phyloP scores from a whole-genome alignment of 2,797 vertebrate genomes.

The Typhlichthys eigenmanni region DNA sequence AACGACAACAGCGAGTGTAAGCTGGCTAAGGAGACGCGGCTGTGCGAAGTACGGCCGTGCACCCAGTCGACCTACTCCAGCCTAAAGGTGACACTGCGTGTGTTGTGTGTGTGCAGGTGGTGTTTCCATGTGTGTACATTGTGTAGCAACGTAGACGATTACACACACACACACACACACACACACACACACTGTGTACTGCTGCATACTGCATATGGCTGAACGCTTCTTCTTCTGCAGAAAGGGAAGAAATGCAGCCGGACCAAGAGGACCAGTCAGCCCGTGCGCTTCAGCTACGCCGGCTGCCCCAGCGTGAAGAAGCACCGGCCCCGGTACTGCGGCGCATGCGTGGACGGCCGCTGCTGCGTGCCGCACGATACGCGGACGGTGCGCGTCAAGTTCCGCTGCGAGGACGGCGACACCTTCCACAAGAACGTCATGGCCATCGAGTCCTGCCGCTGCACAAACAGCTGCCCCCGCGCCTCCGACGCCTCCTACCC shows the following conservation, averaged over 20 bases:
- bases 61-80: slow-evolving; percentile 85
- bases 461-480: slow-evolving; percentile 92
- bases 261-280: slow-evolving; percentile 87
- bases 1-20: slow-evolving; percentile 93
- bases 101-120: not conserved
- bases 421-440: slow-evolving; percentile 96
- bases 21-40: slow-evolving; percentile 91
- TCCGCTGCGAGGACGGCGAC: slow-evolving; percentile 95
- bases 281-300: slow-evolving; percentile 87
- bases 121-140: not conserved
- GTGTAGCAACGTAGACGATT: too few species aligned
- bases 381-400: slow-evolving; percentile 92
- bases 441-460: slow-evolving; percentile 98
- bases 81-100: slow-evolving; percentile 84
- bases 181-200: not conserved
- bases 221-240: slow-evolving; percentile 67
- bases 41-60: slow-evolving; percentile 96
- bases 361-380: slow-evolving; percentile 95
- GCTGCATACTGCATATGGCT: slow-evolving; percentile 25
- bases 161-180: too few species aligned
- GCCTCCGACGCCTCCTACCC: slow-evolving; percentile 88
- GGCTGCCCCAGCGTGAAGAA: slow-evolving; percentile 95
- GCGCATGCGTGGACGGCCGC: slow-evolving; percentile 91
- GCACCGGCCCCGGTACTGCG: slow-evolving; percentile 93
- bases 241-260: slow-evolving; percentile 98